These are phyloP conservation scores for Malurus splendens DNA, from an alignment of 2,797 vertebrate species.

Conservation along the genomic window DNA sequence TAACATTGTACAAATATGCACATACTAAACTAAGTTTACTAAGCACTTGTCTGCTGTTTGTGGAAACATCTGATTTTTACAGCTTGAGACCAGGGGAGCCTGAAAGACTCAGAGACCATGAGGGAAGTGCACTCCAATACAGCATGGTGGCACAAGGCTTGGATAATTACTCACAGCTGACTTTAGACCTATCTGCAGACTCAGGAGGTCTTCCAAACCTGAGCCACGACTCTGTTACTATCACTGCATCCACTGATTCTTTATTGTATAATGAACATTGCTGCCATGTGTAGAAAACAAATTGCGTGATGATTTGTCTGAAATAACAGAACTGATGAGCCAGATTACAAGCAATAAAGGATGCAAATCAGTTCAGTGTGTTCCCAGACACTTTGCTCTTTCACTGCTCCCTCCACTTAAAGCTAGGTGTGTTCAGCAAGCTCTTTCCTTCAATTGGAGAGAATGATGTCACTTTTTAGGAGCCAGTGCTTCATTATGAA, in stretches of 20 bases:
- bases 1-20: background rate
- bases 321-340: background rate
- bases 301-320: fast-evolving
- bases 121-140: background rate
- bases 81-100: background rate
- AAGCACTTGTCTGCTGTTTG: background rate
- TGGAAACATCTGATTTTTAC: background rate
- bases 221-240: background rate
- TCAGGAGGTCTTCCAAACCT: background rate
- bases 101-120: background rate
- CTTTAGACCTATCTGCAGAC: background rate
- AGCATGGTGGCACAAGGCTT: background rate
- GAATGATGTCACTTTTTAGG: background rate
- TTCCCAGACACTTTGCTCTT: background rate
- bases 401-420: background rate
- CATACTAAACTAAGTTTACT: background rate
- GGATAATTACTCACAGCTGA: background rate
- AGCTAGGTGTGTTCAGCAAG: background rate
- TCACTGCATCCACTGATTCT: background rate
- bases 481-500: background rate
- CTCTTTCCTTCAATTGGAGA: background rate
- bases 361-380: background rate
- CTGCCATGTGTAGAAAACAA: background rate
- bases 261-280: background rate
- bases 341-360: background rate